These are phyloP conservation scores for Aphelinus certus DNA, from an alignment of 1,140 invertebrate genomes.

Conservation along the genomic window DNA sequence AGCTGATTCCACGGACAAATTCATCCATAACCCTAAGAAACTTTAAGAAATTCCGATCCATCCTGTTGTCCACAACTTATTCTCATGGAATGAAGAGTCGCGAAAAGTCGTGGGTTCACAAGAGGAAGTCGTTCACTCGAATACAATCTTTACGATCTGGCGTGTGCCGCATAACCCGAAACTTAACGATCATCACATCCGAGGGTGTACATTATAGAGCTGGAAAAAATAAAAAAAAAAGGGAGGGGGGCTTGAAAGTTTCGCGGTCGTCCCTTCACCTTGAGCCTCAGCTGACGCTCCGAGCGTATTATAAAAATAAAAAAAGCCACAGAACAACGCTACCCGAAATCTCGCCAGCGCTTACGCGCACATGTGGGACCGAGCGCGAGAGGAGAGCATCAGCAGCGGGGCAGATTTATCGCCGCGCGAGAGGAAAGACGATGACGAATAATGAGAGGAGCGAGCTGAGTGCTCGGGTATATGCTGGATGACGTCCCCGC, in stretches of 20 bases:
- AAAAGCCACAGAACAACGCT: constrained; percentile 15
- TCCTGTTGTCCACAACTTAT: too few species aligned
- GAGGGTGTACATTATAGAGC: background rate
- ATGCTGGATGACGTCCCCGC: constrained; percentile 20
- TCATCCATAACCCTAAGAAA: too few species aligned
- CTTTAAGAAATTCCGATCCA: too few species aligned
- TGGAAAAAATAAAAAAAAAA: background rate
- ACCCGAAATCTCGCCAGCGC: background rate
- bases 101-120: background rate
- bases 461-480: constrained; percentile 20
- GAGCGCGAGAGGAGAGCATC: constrained; percentile 4
- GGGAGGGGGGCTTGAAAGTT: background rate
- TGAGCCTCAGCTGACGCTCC: constrained; percentile 9
- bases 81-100: background rate
- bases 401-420: constrained; percentile 42
- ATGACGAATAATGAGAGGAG: constrained; percentile 49
- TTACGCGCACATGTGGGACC: constrained; percentile 42
- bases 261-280: constrained; percentile 28
- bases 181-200: constrained; percentile 35
- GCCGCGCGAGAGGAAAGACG: constrained; percentile 38
- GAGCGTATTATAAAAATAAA: background rate
- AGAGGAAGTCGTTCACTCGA: background rate
- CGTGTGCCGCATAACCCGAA: background rate
- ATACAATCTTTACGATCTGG: constrained; percentile 22
- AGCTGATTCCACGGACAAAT: too few species aligned